phyloP scores from a whole-genome alignment of 2,797 vertebrate genomes.

The Acanthurus leucopareius region DNA sequence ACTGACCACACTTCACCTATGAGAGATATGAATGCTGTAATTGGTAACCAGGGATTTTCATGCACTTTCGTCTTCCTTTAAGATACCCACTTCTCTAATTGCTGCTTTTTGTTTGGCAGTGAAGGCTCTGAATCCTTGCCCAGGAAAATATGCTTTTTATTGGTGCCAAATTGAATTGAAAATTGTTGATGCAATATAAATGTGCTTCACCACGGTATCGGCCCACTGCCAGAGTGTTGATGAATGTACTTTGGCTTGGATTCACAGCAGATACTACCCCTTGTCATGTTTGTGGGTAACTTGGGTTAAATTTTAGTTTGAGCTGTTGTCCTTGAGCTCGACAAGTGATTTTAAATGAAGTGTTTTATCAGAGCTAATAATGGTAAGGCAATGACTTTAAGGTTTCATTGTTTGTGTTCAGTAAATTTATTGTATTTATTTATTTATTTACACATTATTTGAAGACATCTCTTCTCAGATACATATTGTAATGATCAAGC shows the following conservation, averaged over 20 bases:
- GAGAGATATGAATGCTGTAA: conserved; percentile 39
- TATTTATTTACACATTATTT: not conserved
- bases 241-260: conserved; percentile 68
- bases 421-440: not conserved
- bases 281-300: conserved; percentile 53
- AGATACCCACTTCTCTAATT: conserved; percentile 70
- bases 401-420: not conserved
- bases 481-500: not conserved
- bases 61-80: conserved; percentile 62
- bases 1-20: conserved; percentile 3
- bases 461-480: not conserved
- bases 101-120: conserved; percentile 72
- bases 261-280: conserved; percentile 40
- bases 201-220: conserved; percentile 47
- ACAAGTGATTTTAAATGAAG: conserved; percentile 53
- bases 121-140: conserved; percentile 64
- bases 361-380: conserved; percentile 48
- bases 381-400: conserved; percentile 5
- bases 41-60: conserved; percentile 46
- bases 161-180: conserved; percentile 77
- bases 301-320: conserved; percentile 39
- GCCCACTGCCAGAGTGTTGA: conserved; percentile 70
- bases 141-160: conserved; percentile 78
- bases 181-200: conserved; percentile 78
- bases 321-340: conserved; percentile 63